Evolutionary conservation across 2,888 invertebrate genomes (phyloP), one percentile per base, ranked within the genome.

Genomic region (Trissonchulus latispiculum): DNA sequence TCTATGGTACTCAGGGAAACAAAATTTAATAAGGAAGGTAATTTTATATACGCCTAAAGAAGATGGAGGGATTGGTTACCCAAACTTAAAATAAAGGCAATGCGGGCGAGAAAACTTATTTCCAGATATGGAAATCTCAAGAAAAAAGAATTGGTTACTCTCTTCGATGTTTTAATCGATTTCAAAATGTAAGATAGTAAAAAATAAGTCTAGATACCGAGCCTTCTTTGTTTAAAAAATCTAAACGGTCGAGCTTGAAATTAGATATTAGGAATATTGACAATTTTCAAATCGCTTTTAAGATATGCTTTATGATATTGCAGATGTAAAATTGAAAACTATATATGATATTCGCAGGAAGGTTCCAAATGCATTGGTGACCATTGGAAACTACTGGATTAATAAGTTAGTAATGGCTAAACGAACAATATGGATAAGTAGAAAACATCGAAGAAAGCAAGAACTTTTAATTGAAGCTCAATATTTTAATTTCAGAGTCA

Each of bases 1-100:
- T 68, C 29, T 68, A 15, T 68, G 69, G 69, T 68, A 35, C 36
- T 36, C 69, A 8, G 18, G 69, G 8, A 68, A 36, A 33, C 33
- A n/a, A 23, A 68, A 68, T 33, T 36, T 68, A 36, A 36, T 68
- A 35, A 3, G 8, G 23, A 68, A 68, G 36, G 35, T 35, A 33
- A 68, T 68, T 31, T 33, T 68, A 8, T 36, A 68, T 15, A 18
- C 36, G 18, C 69, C 69, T 15, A 8, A 48, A 15, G 8, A 15
- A 23, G 23, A 48, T 48, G 48, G 48, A 15, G 48, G 48, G 8
- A 48, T 48, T 15, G 23, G 23, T 23, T 48, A 48, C 48, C 48
- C 48, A 23, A 48, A 48, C 48, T 48, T 48, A 48, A 23, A 48
- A 48, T 15, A 15, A 15, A 15, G 23, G 48, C 48, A 15, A 48